Evolutionary conservation across 2,888 invertebrate genomes (phyloP).

Genomic region (Julus scandinavius): DNA sequence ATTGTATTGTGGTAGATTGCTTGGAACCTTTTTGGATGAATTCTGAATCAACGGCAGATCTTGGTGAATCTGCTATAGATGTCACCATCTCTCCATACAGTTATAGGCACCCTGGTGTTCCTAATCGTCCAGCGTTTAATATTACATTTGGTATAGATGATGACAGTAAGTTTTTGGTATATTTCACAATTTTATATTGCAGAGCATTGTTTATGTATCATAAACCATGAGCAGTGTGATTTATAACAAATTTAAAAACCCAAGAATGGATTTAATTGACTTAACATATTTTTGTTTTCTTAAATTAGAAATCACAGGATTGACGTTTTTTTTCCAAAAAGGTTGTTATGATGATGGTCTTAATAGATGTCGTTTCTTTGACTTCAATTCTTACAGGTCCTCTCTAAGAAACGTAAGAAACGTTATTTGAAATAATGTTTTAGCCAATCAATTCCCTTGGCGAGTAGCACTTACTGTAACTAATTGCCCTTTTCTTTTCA

Average conservation of each 20-base stretch:
- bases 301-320: not conserved
- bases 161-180: not conserved
- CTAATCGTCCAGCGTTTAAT: not conserved
- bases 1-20: not conserved
- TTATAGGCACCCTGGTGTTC: not conserved
- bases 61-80: not conserved
- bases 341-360: not conserved
- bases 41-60: not conserved
- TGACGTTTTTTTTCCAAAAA: not conserved
- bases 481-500: not conserved
- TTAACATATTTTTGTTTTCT: not conserved
- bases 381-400: constrained; percentile 5
- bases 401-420: not conserved
- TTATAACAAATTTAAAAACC: too few relatives aligned
- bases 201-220: not conserved
- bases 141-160: not conserved
- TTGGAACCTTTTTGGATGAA: not conserved
- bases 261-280: too few relatives aligned
- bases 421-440: not conserved
- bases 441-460: not conserved
- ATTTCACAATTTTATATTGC: not conserved
- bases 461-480: not conserved
- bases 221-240: too few relatives aligned
- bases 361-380: not conserved
- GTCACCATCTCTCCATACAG: not conserved